Evolutionary conservation across 2,113 vertebrate species (phyloP), one percentile per base, ranked within the genome.

Genomic region (Peromyscus californicus): DNA sequence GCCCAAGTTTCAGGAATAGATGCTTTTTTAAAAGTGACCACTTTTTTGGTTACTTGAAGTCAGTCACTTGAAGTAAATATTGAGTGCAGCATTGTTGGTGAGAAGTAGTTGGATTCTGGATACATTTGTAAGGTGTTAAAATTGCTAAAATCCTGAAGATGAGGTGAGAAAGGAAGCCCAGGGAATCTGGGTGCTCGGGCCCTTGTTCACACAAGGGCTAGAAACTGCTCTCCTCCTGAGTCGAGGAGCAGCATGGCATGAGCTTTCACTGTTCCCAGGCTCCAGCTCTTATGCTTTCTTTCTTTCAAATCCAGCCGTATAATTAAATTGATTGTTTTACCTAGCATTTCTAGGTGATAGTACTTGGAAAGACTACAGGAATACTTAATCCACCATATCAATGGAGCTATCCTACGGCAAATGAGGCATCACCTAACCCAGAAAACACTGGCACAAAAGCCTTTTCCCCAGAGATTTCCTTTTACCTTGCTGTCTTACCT

Each of bases 391-490:
- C 21, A 75, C 36, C 39, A 61, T 67, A 63, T 51, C 17, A 19
- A 54, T 69, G n/a, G 65, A 48, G 33, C 36, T 94, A 61, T 90
- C 42, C 63, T 72, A 80, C 39, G 3, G 54, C n/a, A 45, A 83
- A 97, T 29, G 88, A 78, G 45, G 45, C 45, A 93, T 76, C 59
- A 82, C 61, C 63, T 90, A 61, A 95, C 29, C 26, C 42, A 92
- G 33, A 72, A 97, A 79, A 86, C 67, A 75, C 48, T 61, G 65
- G n/a, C 80, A 83, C 67, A 88, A 91, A 95, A 88, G 36, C 22
- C 11, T 5, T 51, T 51, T 54, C 17, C 75, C 79, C n/a, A 54
- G 45, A 74, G 63, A 63, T 87, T 75, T 87, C 94, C 69, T 86
- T 92, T 93, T 61, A 69, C 33, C 36, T 76, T 51, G 79, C 11